A percentile compares a stretch with the other conserved stretches of the same genome.
phyloP scores from a whole-genome alignment of 2,888 invertebrate species.

The Nomada ruficornis region DNA sequence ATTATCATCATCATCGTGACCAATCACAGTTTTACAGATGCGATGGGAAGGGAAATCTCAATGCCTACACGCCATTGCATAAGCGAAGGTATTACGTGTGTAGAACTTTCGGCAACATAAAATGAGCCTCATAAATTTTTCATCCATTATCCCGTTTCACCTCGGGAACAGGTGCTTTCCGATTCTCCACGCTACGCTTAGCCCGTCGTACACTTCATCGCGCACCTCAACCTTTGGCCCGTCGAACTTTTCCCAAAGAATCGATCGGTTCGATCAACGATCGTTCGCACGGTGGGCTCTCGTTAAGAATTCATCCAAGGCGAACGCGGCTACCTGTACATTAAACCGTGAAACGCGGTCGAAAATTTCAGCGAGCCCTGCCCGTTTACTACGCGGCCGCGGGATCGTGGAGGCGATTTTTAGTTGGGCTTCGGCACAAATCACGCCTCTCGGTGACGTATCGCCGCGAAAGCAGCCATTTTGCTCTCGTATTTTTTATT shows the following conservation, averaged over 20 bases:
- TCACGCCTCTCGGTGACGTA: slow-evolving; percentile 74
- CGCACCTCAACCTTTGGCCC: neutral
- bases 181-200: slow-evolving; percentile 2
- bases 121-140: neutral
- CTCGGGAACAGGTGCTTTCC: neutral
- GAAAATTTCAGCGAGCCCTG: slow-evolving; percentile 46
- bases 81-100: neutral
- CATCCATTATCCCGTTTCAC: neutral
- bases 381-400: slow-evolving; percentile 23
- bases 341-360: slow-evolving; percentile 51
- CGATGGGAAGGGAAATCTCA: too few species aligned
- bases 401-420: slow-evolving; percentile 57
- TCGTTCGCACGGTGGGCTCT: slow-evolving; percentile 21
- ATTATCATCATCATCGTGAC: too few species aligned
- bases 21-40: too few species aligned
- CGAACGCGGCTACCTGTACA: slow-evolving; percentile 49
- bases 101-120: too few species aligned
- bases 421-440: slow-evolving; percentile 63
- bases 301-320: slow-evolving; percentile 20
- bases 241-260: slow-evolving; percentile 5
- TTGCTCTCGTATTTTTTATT: slow-evolving; percentile 75
- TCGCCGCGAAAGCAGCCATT: slow-evolving; percentile 73
- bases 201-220: slow-evolving; percentile 1
- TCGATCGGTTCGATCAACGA: slow-evolving; percentile 10
- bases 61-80: neutral